Base-by-base conservation (phyloP, 2,797 vertebrate genomes). In the Adrianichthys oophorus region DNA sequence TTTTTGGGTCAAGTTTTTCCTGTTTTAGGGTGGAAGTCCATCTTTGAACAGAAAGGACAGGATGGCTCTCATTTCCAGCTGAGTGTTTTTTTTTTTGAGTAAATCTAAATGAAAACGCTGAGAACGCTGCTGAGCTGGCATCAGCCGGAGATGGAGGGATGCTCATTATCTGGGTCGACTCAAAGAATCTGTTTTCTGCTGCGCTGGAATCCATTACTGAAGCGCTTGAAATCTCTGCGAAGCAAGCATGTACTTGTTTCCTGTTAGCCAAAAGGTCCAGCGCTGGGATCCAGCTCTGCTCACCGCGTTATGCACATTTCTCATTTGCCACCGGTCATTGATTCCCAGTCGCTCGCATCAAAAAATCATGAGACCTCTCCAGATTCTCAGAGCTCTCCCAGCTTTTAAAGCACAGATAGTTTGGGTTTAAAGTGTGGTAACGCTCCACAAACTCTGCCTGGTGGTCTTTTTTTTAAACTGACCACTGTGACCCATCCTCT, bases 41-140 rank as follows among this genome's bases (percentile, higher is more conserved):
- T 13, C 32, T 37, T 69, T 45, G 59, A 19, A 24, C 49, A 57
- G 49, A 0, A 1, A 41, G 53, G 60, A 32, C 41, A 56, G 50
- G 13, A 13, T 10, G 0, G 51, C 41, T 42, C 58, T 75, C 87
- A 72, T 83, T 83, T 85, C 68, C 76, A 74, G 63, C 64, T 57
- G 70, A 85, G 76, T 77, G 81, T 87, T 87, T 37, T 37, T 1
- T 32, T 32, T 85, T 77, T 61, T 16, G 65, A 77, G 72, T 81
- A 69, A 76, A 79, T 76, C 62, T 81, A 68, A 82, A 78, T 83
- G 78, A 89, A 85, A 23, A 82, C 68, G 83, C 85, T 87, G 85
- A 87, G 81, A 85, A 86, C 57, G 79, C 76, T 80, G 85, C 87
- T 89, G 87, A 83, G 73, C 69, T 65, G 62, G 80, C 78, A 68